Evolutionary conservation across 2,113 vertebrate genomes (phyloP).

Genomic region (Corvus cornix): DNA sequence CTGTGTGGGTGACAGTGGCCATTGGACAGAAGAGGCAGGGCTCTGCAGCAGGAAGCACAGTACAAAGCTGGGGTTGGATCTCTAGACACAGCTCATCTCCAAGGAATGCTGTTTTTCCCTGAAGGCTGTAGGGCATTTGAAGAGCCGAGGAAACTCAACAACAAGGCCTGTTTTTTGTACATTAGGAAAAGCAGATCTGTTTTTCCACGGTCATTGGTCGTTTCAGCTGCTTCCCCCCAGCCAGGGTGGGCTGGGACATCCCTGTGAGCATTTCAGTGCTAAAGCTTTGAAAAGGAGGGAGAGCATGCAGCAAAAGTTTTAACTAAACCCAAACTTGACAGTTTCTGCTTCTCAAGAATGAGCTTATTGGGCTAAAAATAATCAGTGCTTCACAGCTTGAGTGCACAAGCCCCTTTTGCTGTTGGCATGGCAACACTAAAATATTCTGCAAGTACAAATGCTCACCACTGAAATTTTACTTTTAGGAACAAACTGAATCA

Average conservation of each 20-base stretch:
- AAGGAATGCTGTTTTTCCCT: background rate
- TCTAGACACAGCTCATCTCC: background rate
- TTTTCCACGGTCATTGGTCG: background rate
- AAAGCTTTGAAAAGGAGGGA: background rate
- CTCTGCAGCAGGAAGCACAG: background rate
- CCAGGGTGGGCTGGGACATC: background rate
- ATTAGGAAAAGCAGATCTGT: background rate
- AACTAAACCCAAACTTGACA: conserved; percentile 29
- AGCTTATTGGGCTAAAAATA: conserved; percentile 71
- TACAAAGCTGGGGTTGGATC: background rate
- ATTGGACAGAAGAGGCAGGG: background rate
- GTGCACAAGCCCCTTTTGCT: conserved; percentile 26
- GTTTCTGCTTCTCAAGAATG: conserved; percentile 26
- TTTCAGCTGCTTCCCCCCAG: background rate
- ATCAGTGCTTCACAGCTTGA: conserved; percentile 57
- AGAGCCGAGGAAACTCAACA: background rate
- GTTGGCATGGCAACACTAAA: conserved; percentile 70
- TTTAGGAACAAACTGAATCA: conserved; percentile 30
- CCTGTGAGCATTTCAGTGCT: background rate
- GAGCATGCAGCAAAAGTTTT: background rate
- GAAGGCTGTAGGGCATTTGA: background rate
- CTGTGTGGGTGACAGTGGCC: background rate
- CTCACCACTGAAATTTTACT: conserved; percentile 35
- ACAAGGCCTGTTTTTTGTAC: background rate
- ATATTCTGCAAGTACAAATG: conserved; percentile 60